These are phyloP conservation scores for Marronus borbonicus DNA, from an alignment of 2,888 invertebrate species.

Conservation along the genomic window DNA sequence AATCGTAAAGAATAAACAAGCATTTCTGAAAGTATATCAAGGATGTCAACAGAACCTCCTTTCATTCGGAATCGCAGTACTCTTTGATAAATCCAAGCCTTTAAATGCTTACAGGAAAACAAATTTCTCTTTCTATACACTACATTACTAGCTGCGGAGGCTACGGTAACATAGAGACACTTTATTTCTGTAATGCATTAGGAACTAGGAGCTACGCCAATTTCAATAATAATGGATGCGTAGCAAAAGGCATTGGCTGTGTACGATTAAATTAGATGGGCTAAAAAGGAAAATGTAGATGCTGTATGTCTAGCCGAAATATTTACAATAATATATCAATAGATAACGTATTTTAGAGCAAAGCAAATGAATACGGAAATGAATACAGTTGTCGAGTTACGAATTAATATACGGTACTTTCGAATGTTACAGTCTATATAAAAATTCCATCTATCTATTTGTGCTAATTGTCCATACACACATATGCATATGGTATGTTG, in stretches of 20 bases:
- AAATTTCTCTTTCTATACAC: background rate
- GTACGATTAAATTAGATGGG: background rate
- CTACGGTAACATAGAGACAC: background rate
- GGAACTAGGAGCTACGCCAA: constrained; percentile 2
- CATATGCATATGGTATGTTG: background rate
- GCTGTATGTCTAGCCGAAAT: background rate
- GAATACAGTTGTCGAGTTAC: no score
- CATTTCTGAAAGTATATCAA: no score
- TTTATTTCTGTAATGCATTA: background rate
- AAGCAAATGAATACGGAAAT: no score
- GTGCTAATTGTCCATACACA: background rate
- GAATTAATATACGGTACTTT: no score
- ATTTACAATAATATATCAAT: no score
- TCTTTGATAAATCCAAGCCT: no score
- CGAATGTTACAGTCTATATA: no score
- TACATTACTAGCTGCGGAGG: background rate
- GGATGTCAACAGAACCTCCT: no score
- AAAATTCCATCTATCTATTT: background rate
- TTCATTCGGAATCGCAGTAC: no score
- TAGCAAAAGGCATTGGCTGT: constrained; percentile 1
- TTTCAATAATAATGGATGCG: background rate
- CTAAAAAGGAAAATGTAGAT: background rate
- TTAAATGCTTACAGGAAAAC: background rate
- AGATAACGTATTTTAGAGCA: no score
- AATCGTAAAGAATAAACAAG: no score